A percentile compares a stretch with the other conserved stretches of the same genome.
These are phyloP conservation scores for Alcedo atthis DNA, from an alignment of 2,797 vertebrate species.

Conservation along the genomic window DNA sequence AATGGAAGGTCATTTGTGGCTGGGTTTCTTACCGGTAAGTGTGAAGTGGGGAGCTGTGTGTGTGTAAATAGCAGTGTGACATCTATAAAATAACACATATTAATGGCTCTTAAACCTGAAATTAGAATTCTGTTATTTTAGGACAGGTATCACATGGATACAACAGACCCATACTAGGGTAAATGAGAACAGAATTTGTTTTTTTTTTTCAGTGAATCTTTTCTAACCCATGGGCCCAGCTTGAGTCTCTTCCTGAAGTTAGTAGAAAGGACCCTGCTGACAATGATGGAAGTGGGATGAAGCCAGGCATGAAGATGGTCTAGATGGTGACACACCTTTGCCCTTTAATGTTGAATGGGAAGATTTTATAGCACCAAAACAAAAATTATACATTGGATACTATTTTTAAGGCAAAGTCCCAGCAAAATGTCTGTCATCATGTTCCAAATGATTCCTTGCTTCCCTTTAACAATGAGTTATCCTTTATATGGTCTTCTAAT, in stretches of 20 bases:
- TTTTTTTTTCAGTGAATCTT: background rate
- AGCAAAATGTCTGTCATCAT: slow-evolving; percentile 19
- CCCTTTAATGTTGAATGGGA: background rate
- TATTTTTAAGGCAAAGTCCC: slow-evolving; percentile 30
- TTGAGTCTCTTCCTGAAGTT: background rate
- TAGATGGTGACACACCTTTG: background rate
- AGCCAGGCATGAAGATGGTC: background rate
- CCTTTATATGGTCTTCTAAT: slow-evolving; percentile 46
- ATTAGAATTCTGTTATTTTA: background rate
- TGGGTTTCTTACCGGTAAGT: background rate
- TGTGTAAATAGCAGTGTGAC: background rate
- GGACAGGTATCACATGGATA: background rate
- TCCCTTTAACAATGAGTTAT: slow-evolving; percentile 21
- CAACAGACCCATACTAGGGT: background rate
- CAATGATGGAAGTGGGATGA: background rate
- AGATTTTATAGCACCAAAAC: background rate
- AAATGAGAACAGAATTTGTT: background rate
- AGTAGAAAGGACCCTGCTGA: background rate
- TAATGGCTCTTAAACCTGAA: background rate
- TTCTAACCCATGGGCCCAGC: background rate
- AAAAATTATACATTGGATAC: background rate
- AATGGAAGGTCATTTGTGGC: background rate
- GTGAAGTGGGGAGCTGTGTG: background rate
- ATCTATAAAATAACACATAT: background rate
- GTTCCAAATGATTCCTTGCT: slow-evolving; percentile 1